Conservation (phyloP, 2,113 vertebrate species). For the Oceanites oceanicus region DNA sequence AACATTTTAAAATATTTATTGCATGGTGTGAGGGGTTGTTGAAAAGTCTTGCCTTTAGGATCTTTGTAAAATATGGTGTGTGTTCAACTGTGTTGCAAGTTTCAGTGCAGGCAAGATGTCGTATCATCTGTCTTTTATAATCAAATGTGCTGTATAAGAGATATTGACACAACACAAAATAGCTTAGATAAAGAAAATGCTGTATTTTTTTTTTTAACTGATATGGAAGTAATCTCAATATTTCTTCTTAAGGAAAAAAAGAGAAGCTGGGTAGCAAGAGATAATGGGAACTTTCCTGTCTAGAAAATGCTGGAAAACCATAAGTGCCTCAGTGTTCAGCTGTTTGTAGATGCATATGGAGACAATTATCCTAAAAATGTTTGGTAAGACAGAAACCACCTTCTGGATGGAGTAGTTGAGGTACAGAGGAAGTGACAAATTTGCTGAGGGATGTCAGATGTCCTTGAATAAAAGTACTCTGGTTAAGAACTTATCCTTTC, state of each 20-base stretch:
- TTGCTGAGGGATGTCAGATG: not conserved
- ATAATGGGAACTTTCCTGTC: not conserved
- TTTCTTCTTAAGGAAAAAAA: not conserved
- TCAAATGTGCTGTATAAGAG: not conserved
- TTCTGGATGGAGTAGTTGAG: not conserved
- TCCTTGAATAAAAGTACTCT: not conserved
- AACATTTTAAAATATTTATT: not conserved
- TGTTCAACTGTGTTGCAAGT: not conserved
- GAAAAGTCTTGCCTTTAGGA: not conserved
- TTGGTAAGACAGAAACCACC: not conserved
- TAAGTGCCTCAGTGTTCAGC: not conserved
- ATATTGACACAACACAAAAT: too few species aligned
- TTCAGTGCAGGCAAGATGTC: not conserved
- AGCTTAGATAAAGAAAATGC: not conserved
- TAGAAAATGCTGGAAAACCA: not conserved
- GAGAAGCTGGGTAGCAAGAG: not conserved
- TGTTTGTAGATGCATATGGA: accelerated
- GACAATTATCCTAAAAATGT: not conserved
- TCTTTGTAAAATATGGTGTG: not conserved
- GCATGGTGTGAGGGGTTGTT: not conserved
- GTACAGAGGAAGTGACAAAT: not conserved
- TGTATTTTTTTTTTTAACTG: not conserved
- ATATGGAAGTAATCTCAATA: not conserved
- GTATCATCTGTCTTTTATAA: not conserved
- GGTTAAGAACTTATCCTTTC: not conserved